Base-by-base conservation (phyloP, 2,888 invertebrate species). In the Xylocampa areola region DNA sequence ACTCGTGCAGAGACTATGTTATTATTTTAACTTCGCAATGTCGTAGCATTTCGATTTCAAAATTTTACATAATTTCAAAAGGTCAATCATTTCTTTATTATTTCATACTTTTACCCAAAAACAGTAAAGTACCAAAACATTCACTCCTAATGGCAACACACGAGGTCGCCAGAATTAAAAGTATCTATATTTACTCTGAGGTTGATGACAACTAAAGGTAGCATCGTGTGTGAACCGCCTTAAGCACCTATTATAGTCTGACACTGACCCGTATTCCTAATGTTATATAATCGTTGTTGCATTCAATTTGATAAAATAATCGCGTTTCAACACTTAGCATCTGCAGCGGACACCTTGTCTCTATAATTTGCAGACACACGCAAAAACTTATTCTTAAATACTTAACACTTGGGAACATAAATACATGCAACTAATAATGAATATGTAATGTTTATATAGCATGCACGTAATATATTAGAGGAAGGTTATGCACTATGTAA, bases 211-310 rank as follows among this genome's bases (percentile, higher is more conserved):
- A 32, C n/a, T 39, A 21, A 25, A 44, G 16, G 25, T 29, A 7
- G 29, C 16, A 7, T 19, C 30, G 3, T 36, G 39, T 48, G 33
- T n/a, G 14, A 6, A 37, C 23, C 30, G 36, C 44, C 44, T 50
- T 44, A 47, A 17, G 21, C 40, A 49, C 25, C 47, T 17, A 62
- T 51, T 50, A 40, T 11, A 2, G 1, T 25, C 0, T 45, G 68
- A 61, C 75, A 70, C 14, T 72, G 71, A 61, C 74, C 63, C 21
- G 25, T 37, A 59, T 62, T 44, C 32, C 4, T 49, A 51, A 59
- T 52, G 43, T 32, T 58, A 55, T 51, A 21, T 50, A 54, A 68
- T 57, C 13, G 36, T 36, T 3, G 13, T 36, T 43, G 39, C 51
- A 66, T 68, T 57, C 32, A 51, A 45, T 48, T 68, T 52, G 11